These are phyloP conservation scores for Lomographa bimaculata DNA, from an alignment of 2,888 invertebrate species.

Conservation along the genomic window DNA sequence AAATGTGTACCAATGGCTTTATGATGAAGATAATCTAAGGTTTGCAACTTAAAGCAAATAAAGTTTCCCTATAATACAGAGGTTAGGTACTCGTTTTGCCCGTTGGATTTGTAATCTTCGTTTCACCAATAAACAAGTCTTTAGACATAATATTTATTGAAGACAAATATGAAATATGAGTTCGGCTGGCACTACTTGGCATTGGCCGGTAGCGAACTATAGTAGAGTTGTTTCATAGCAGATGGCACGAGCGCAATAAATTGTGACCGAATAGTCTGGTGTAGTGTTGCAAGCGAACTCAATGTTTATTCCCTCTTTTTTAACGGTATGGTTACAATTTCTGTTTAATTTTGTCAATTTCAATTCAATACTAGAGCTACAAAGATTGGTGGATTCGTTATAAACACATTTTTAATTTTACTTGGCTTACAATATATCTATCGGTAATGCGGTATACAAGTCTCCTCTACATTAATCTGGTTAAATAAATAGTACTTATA, in stretches of 20 bases:
- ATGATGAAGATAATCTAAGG: too few relatives aligned
- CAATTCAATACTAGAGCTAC: too few relatives aligned
- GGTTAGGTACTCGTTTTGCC: constrained; percentile 32
- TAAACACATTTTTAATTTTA: too few relatives aligned
- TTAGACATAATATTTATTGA: constrained; percentile 21
- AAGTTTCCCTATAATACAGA: constrained; percentile 5
- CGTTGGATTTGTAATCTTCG: constrained; percentile 32
- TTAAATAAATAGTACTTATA: too few relatives aligned
- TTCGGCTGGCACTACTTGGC: not conserved
- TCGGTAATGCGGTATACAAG: too few relatives aligned
- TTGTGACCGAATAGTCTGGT: constrained; percentile 10
- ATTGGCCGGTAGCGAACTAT: constrained; percentile 17
- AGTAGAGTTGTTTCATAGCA: constrained; percentile 22
- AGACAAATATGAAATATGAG: constrained; percentile 22
- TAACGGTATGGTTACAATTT: too few relatives aligned
- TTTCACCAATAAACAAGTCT: constrained; percentile 24
- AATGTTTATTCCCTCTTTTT: not conserved
- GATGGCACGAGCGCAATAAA: constrained; percentile 23
- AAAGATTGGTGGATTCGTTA: too few relatives aligned
- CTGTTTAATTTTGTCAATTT: too few relatives aligned
- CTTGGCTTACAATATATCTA: too few relatives aligned
- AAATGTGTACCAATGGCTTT: too few relatives aligned
- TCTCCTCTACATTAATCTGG: too few relatives aligned
- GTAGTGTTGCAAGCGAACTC: constrained; percentile 11
- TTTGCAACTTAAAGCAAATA: too few relatives aligned